These are phyloP conservation scores for Oryzias sinensis DNA, from an alignment of 2,797 vertebrate species.

Conservation along the genomic window DNA sequence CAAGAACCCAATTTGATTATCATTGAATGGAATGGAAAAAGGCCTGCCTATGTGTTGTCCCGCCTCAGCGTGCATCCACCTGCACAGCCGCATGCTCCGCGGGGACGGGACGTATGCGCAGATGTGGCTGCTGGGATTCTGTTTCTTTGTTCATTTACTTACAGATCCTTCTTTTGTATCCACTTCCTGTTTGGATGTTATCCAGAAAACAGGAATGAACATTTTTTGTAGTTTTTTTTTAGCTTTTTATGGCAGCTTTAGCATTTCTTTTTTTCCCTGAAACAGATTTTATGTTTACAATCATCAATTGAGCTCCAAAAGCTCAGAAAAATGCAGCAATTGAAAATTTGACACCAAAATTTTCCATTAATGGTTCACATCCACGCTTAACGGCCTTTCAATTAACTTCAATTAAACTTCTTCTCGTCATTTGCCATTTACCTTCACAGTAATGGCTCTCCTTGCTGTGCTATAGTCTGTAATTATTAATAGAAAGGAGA, in stretches of 20 bases:
- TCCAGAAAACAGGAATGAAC: constrained; percentile 38
- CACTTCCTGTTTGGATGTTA: constrained; percentile 52
- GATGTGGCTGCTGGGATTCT: constrained; percentile 10
- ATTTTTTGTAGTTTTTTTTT: background rate
- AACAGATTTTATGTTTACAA: too few species aligned
- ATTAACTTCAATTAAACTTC: constrained; percentile 31
- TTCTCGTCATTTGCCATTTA: constrained; percentile 13
- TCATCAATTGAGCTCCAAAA: too few species aligned
- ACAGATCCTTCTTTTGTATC: constrained; percentile 23
- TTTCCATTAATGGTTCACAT: too few species aligned
- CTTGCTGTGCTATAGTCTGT: background rate
- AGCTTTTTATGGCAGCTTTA: background rate
- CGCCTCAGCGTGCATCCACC: constrained; percentile 9
- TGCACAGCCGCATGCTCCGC: constrained; percentile 4
- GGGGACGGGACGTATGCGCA: too few species aligned
- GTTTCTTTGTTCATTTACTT: constrained; percentile 57
- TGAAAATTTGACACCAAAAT: too few species aligned
- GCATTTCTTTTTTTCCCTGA: too few species aligned
- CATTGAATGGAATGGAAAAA: constrained; percentile 26
- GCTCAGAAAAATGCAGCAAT: too few species aligned
- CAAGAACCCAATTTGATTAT: constrained; percentile 43
- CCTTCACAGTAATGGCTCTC: constrained; percentile 4
- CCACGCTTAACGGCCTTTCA: constrained; percentile 10
- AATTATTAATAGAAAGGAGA: constrained; percentile 12
- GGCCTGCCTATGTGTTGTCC: too few species aligned